Conservation (phyloP, 1,140 invertebrate genomes). For the Halictus rubicundus region DNA sequence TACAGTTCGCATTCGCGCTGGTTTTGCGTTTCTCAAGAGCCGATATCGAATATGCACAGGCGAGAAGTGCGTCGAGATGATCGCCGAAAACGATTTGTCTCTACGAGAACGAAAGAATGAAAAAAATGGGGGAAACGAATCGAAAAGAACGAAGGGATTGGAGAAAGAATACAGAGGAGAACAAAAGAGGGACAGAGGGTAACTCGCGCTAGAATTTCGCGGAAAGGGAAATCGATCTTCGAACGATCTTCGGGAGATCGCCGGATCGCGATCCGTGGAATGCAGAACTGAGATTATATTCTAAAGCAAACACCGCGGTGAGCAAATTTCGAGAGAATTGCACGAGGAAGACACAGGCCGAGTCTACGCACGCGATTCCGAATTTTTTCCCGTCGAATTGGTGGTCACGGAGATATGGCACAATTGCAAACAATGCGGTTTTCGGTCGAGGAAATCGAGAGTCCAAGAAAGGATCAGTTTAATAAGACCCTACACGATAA, state of each 20-base stretch:
- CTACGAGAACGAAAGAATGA: constrained; percentile 23
- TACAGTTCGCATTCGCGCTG: constrained; percentile 68
- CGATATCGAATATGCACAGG: constrained; percentile 47
- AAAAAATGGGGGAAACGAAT: constrained; percentile 25
- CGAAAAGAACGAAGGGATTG: too few relatives aligned
- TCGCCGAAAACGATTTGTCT: constrained; percentile 36
- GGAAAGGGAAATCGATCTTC: neutral
- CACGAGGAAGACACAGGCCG: constrained; percentile 23
- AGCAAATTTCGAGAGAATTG: neutral
- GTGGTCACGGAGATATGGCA: constrained; percentile 58
- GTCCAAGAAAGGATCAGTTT: neutral
- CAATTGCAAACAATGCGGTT: constrained; percentile 48
- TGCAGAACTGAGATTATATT: constrained; percentile 52
- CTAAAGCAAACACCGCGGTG: constrained; percentile 24
- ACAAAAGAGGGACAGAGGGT: neutral
- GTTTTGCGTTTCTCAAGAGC: constrained; percentile 46
- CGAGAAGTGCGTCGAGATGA: constrained; percentile 48
- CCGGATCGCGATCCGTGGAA: constrained; percentile 49
- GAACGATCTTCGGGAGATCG: neutral
- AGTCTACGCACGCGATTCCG: constrained; percentile 22
- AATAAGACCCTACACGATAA: too few relatives aligned
- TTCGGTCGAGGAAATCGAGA: constrained; percentile 9
- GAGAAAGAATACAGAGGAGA: neutral
- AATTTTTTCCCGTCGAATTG: constrained; percentile 2
- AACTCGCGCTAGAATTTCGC: neutral